A percentile compares a stretch with the other conserved stretches of the same genome.
Evolutionary conservation across 2,113 vertebrate genomes (phyloP).

Genomic region (Gadus chalcogrammus): DNA sequence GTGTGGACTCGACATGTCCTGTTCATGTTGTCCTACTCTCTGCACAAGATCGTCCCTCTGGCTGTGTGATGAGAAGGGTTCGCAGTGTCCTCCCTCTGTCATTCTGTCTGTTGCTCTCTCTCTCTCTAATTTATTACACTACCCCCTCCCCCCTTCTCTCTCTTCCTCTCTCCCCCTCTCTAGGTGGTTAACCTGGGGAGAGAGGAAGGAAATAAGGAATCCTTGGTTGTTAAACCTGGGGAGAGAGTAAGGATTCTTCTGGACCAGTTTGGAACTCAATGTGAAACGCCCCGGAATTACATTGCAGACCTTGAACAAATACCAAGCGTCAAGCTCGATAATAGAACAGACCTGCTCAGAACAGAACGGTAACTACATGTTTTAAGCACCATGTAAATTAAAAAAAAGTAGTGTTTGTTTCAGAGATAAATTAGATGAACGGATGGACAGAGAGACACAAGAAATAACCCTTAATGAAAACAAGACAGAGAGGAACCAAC

Average conservation of each 20-base stretch:
- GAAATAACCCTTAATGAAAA: neutral
- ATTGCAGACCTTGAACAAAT: no score
- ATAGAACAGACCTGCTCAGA: no score
- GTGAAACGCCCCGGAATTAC: no score
- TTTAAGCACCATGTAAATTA: no score
- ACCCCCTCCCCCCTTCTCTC: neutral
- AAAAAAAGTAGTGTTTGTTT: no score
- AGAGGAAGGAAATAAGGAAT: no score
- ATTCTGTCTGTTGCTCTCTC: constrained; percentile 12
- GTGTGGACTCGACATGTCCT: constrained; percentile 14
- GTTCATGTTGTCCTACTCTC: constrained; percentile 17
- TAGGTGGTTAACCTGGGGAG: no score
- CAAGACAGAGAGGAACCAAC: neutral
- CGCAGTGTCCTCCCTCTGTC: constrained; percentile 16
- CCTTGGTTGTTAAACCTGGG: no score
- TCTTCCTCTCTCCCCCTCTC: neutral
- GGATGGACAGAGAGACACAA: neutral
- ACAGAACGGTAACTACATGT: no score
- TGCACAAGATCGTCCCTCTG: neutral
- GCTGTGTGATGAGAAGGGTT: neutral
- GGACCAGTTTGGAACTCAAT: no score
- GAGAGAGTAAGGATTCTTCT: no score
- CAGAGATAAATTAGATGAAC: neutral
- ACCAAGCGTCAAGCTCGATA: no score
- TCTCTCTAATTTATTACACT: neutral